phyloP scores from a whole-genome alignment of 2,797 vertebrate species.

The Hozukius guyotensis region DNA sequence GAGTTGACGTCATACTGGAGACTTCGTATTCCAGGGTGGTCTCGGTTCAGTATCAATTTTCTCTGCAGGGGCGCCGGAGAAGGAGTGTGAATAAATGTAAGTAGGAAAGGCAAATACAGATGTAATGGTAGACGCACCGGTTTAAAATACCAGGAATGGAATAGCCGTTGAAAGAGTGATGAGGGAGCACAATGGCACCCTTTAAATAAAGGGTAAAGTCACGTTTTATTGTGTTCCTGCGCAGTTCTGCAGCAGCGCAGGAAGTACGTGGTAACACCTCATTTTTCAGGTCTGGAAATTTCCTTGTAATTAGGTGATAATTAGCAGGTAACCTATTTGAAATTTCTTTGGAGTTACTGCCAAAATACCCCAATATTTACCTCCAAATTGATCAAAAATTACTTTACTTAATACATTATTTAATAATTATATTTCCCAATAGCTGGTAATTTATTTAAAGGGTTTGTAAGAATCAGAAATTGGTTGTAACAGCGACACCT shows the following conservation, averaged over 20 bases:
- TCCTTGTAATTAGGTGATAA: too few relatives aligned
- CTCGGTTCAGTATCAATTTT: conserved; percentile 46
- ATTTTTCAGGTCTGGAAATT: too few relatives aligned
- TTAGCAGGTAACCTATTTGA: too few relatives aligned
- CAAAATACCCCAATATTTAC: too few relatives aligned
- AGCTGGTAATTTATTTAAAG: too few relatives aligned
- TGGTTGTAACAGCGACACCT: too few relatives aligned
- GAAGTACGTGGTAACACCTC: background rate
- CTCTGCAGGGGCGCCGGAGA: conserved; percentile 13
- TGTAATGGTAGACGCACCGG: background rate
- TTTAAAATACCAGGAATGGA: background rate
- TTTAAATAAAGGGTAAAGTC: background rate
- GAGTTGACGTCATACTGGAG: conserved; percentile 28
- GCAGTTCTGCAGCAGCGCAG: background rate
- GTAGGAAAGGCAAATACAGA: conserved; percentile 22
- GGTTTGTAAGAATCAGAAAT: too few relatives aligned
- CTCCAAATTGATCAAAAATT: too few relatives aligned
- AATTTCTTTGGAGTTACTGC: too few relatives aligned
- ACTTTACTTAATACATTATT: too few relatives aligned
- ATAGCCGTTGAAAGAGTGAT: background rate
- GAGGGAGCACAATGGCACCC: background rate
- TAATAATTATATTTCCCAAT: too few relatives aligned
- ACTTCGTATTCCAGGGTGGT: conserved; percentile 50
- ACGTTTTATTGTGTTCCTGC: background rate
- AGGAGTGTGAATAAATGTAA: conserved; percentile 15